Evolutionary conservation across 1,140 invertebrate species (phyloP), one percentile per base, ranked within the genome.

Genomic region (Drosophila obscura): DNA sequence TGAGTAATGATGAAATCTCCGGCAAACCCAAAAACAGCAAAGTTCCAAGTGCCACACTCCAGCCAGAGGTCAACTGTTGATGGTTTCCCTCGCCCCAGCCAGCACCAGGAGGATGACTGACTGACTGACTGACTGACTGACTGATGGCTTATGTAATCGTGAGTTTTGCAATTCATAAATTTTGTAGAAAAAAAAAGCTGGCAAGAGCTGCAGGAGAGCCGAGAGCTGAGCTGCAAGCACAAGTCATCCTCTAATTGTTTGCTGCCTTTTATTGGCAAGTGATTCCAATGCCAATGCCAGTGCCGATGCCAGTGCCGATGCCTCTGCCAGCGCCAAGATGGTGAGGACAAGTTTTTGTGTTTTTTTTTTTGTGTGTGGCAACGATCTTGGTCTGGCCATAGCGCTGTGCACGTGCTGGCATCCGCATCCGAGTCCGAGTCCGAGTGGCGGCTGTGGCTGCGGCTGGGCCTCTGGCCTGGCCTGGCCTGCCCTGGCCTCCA

Each of bases 171-270:
- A 80, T 77, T 85, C 73, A 80, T 76, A 77, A 80, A 68, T 69
- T 69, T 69, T 58, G 35, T 19, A 19, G 19, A 16, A 6, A 4
- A 8, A 8, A 11, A 5, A 22, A n/a, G 15, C 22, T 9, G 15
- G 28, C 28, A 8, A 16, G 22, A 15, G n/a, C 15, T 11, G 19
- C 16, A 0, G 16, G 22, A 15, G 16, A 28, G 31, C 48, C 53
- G 56, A 28, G 16, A 24, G 41, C 11, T 35, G 63, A 56, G 57
- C 45, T 31, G 61, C 31, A 62, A 51, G 60, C 60, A 62, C 62
- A 59, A 39, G 51, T 66, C 79, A 75, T 73, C 65, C 72, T 87
- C 77, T 85, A 85, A 85, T 85, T 85, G 81, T 85, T 85, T 85
- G 55, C 67, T 69, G 69, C 81, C 82, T 78, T 85, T 87, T 85